Evolutionary conservation across 2,888 invertebrate genomes (phyloP).

Genomic region (Cantharis flavilabris): DNA sequence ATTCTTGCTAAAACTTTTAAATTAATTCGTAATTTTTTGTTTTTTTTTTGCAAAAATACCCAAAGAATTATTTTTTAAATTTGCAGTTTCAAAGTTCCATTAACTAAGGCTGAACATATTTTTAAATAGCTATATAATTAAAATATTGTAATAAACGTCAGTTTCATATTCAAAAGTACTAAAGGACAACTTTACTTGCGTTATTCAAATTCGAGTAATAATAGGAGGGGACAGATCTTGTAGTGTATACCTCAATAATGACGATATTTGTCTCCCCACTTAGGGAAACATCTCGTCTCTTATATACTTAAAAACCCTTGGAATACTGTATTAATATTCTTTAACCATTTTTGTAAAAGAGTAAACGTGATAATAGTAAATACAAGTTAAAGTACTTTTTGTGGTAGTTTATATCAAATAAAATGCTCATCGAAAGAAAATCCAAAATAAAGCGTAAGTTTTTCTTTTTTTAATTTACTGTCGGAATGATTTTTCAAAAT

Average conservation of each 20-base stretch:
- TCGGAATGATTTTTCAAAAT: background rate
- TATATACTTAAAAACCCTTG: background rate
- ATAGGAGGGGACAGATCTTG: background rate
- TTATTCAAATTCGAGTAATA: background rate
- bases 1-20: background rate
- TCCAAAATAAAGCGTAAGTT: background rate
- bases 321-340: background rate
- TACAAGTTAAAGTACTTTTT: background rate
- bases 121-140: background rate
- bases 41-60: background rate
- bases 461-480: background rate
- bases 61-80: background rate
- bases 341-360: background rate
- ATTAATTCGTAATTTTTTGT: too few species aligned
- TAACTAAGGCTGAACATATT: background rate
- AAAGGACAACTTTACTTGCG: background rate
- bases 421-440: background rate
- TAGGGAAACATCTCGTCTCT: background rate
- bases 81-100: background rate
- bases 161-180: background rate
- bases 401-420: background rate
- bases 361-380: background rate
- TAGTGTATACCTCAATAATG: background rate
- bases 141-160: background rate
- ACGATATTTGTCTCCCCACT: background rate